These are phyloP conservation scores for Aspidiotus rigidus DNA, from an alignment of 2,888 invertebrate species.

Conservation along the genomic window DNA sequence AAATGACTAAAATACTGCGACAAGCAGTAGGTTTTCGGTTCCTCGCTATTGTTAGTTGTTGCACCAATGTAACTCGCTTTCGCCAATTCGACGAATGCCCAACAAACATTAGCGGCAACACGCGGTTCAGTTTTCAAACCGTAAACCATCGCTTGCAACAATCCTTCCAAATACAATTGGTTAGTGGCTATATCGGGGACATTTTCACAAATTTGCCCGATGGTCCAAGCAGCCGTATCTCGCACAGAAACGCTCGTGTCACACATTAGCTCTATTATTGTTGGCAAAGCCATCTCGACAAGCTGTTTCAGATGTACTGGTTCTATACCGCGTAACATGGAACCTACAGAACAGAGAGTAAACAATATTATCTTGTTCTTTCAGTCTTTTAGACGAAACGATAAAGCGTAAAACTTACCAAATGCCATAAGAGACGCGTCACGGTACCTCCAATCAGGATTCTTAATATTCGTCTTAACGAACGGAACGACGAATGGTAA, in stretches of 20 bases:
- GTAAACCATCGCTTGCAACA: conserved; percentile 69
- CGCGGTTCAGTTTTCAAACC: conserved; percentile 87
- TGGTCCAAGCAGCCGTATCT: conserved; percentile 97
- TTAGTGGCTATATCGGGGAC: conserved; percentile 91
- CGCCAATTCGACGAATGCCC: conserved; percentile 94
- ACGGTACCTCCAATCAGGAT: conserved; percentile 79
- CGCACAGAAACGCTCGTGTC: conserved; percentile 88
- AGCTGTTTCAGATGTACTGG: conserved; percentile 71
- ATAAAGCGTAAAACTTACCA: conserved; percentile 47
- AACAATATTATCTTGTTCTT: not conserved
- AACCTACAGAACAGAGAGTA: conserved; percentile 38
- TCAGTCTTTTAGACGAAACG: not conserved
- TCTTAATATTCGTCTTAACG: conserved; percentile 87
- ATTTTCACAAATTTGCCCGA: conserved; percentile 93
- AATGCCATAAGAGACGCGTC: conserved; percentile 99
- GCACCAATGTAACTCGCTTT: conserved; percentile 87
- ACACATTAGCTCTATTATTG: conserved; percentile 86
- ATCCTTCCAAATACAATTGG: conserved; percentile 60
- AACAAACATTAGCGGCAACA: conserved; percentile 97
- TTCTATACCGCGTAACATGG: conserved; percentile 83
- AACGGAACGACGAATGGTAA: conserved; percentile 93
- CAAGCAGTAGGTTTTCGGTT: conserved; percentile 84
- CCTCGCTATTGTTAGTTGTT: conserved; percentile 49
- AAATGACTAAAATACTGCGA: conserved; percentile 90
- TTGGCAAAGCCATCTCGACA: conserved; percentile 94